Percentiles rank a stretch among this genome's conserved stretches.
phyloP scores from a whole-genome alignment of 2,888 invertebrate genomes.

The Oegoconia quadripuncta region DNA sequence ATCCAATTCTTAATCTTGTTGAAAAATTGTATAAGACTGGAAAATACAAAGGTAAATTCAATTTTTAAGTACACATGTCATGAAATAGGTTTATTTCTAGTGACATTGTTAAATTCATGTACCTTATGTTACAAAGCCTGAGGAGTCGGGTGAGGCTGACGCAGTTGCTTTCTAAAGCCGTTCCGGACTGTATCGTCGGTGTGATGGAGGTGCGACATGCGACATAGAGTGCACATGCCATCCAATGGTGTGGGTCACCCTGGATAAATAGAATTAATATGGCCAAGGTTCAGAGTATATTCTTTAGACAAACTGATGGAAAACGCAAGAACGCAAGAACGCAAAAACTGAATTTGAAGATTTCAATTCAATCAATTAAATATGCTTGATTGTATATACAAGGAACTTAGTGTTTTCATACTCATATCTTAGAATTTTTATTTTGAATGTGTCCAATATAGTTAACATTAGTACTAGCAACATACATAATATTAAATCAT shows the following conservation, averaged over 20 bases:
- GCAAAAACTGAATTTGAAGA: no score
- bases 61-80: neutral
- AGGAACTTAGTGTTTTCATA: no score
- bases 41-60: slow-evolving; percentile 33
- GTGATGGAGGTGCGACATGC: slow-evolving; percentile 89
- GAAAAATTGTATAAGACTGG: slow-evolving; percentile 95
- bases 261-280: slow-evolving; percentile 38
- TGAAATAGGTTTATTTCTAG: neutral
- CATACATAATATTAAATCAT: no score
- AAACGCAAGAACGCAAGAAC: no score
- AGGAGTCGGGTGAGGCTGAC: slow-evolving; percentile 94
- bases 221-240: slow-evolving; percentile 95
- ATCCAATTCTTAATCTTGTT: slow-evolving; percentile 97
- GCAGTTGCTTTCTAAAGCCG: slow-evolving; percentile 91
- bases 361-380: no score
- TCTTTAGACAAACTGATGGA: neutral
- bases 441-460: no score
- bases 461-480: no score
- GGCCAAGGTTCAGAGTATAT: neutral
- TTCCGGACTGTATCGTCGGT: slow-evolving; percentile 87
- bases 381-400: no score
- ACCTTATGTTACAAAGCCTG: slow-evolving; percentile 93
- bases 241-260: slow-evolving; percentile 95
- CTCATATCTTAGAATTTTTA: no score
- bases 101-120: slow-evolving; percentile 24